Evolutionary conservation across 1,140 invertebrate genomes (phyloP), one percentile per base, ranked within the genome.

Genomic region (Drosophila burlai): DNA sequence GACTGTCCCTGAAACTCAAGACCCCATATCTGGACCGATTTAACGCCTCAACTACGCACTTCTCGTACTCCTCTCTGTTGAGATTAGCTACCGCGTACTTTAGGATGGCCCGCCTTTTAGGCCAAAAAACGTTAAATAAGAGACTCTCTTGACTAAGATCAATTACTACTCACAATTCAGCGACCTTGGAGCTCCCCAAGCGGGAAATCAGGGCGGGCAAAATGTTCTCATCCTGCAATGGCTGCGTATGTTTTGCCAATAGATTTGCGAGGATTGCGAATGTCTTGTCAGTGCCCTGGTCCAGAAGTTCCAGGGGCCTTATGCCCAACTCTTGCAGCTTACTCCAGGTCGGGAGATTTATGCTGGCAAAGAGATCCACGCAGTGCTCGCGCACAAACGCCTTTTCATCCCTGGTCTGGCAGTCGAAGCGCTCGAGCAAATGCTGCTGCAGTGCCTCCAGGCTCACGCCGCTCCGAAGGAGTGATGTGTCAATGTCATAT

Each of bases 401-500:
- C 21, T 58, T 80, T 13, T 89, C 85, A 4, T 90, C 85, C 36
- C 78, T 80, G 2, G 66, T 67, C 45, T 66, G 36, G 75, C 78
- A 90, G 8, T 65, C 59, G 1, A 90, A 43, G 13, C 65, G 68
- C 0, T 73, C 10, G n/a, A 82, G 36, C 21, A 90, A 36, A 54
- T 85, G 50, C 9, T 55, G 21, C 52, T 90, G 81, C 34, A 81
- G 13, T 9, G 62, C 16, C 3, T 29, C 29, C 9, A 82, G 18
- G 21, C 52, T 26, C 1, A 40, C 55, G 1, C 43, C 29, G 3
- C 16, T 26, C 8, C 64, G 3, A 11, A 82, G 52, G 1, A 61
- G 24, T 4, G 54, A 52, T 2, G 36, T 38, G 40, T 85, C 50
- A 0, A 90, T 18, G 21, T 59, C 18, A 57, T 90, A 90, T 0